Evolutionary conservation across 2,888 invertebrate genomes (phyloP).

Genomic region (Chouioia cunea): DNA sequence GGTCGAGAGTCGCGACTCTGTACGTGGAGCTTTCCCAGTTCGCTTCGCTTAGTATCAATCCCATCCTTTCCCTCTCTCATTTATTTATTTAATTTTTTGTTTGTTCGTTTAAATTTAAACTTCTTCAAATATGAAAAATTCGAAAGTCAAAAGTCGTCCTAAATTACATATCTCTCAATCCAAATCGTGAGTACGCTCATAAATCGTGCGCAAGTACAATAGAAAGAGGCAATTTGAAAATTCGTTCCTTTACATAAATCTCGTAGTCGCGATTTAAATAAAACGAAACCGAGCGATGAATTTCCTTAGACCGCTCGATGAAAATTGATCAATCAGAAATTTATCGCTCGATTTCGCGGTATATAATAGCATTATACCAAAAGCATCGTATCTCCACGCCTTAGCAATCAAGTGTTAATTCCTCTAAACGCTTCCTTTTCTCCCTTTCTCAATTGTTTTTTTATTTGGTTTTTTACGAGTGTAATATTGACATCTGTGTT

Average conservation of each 20-base stretch:
- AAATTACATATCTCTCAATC: constrained; percentile 25
- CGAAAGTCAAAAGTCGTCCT: constrained; percentile 47
- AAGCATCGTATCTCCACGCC: constrained; percentile 46
- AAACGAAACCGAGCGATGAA: constrained; percentile 44
- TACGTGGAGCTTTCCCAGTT: constrained; percentile 41
- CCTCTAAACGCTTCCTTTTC: constrained; percentile 4
- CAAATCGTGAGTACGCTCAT: constrained; percentile 44
- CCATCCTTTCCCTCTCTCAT: constrained; percentile 47
- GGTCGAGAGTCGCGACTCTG: constrained; percentile 48
- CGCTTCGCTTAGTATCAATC: background rate
- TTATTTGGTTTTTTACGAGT: constrained; percentile 38
- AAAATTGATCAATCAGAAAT: constrained; percentile 28
- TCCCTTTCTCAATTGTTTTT: constrained; percentile 1
- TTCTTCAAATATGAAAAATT: constrained; percentile 48
- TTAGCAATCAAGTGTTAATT: constrained; percentile 45
- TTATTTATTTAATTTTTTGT: constrained; percentile 17
- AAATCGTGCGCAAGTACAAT: constrained; percentile 45
- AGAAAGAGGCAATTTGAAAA: constrained; percentile 47
- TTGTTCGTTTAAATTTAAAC: constrained; percentile 41
- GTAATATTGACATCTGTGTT: constrained; percentile 50
- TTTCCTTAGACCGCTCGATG: constrained; percentile 22
- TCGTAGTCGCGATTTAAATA: constrained; percentile 46
- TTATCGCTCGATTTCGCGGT: constrained; percentile 25
- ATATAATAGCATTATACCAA: constrained; percentile 41
- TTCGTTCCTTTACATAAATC: constrained; percentile 44